These are phyloP conservation scores for Varanus komodoensis DNA, from an alignment of 2,113 vertebrate species.

Conservation along the genomic window DNA sequence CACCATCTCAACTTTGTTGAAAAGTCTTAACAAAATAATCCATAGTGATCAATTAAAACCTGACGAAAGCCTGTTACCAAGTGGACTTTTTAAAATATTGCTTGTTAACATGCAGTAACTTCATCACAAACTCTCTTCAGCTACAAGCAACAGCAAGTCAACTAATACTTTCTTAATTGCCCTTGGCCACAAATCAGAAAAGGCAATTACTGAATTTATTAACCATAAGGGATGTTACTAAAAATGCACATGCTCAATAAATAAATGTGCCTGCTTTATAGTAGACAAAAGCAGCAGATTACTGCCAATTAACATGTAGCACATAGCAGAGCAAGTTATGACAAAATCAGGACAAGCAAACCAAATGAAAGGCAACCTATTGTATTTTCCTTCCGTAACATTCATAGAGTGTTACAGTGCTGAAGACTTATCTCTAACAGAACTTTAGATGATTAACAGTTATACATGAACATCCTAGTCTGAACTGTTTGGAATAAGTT, in stretches of 20 bases:
- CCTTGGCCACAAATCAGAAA: slow-evolving; percentile 17
- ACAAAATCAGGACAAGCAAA: neutral
- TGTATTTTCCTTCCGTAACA: neutral
- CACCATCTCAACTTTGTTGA: slow-evolving; percentile 1
- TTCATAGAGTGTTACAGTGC: neutral
- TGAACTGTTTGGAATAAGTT: neutral
- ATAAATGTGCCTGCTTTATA: slow-evolving; percentile 17
- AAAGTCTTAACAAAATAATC: slow-evolving; percentile 31
- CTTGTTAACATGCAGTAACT: slow-evolving; percentile 29
- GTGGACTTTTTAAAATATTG: slow-evolving; percentile 16
- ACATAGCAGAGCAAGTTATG: neutral
- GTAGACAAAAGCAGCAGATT: slow-evolving; percentile 15
- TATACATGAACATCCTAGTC: no score
- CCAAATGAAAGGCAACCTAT: neutral
- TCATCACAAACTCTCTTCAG: neutral
- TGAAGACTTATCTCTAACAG: neutral
- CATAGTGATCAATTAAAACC: slow-evolving; percentile 32
- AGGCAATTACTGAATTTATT: slow-evolving; percentile 25
- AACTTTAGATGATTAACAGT: neutral
- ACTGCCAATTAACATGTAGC: slow-evolving; percentile 5
- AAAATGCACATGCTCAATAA: slow-evolving; percentile 11
- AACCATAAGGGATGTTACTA: slow-evolving; percentile 27
- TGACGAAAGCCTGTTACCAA: slow-evolving; percentile 25
- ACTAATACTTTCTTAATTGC: slow-evolving; percentile 28
- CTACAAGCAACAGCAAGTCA: slow-evolving; percentile 9